Base-by-base conservation (phyloP, 1,140 invertebrate genomes). In the Monochamus saltuarius region DNA sequence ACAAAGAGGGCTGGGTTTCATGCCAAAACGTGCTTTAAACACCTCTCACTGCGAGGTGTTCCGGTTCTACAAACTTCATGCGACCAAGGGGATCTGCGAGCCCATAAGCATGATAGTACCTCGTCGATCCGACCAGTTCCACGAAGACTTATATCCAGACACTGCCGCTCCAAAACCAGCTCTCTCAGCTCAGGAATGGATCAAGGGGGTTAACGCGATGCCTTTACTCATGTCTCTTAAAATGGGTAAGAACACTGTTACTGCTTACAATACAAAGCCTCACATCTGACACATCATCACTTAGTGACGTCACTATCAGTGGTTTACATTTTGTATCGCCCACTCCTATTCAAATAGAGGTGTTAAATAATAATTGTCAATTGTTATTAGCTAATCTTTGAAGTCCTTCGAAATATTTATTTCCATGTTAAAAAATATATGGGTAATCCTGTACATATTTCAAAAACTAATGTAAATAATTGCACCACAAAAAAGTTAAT, bases 31-130 rank as follows among this genome's bases (percentile, higher is more conserved):
- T 66, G 95, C 94, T n/a, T 82, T 94, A 59, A 90, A 87, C 74
- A 88, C 89, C 8, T 77, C 80, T 6, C 80, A 81, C 10, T 96
- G 93, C 79, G 94, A 97, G 75, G 86, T 96, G 42, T 92, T 89
- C 73, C 84, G 93, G 55, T 96, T 97, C 80, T 97, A 91, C 78
- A 97, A 97, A 75, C 78, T 97, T 43, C 92, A 95, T 76, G 92
- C 93, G 0, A 91, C 89, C 34, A 87, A 91, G 58, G 87, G 88
- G 16, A 79, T 94, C 42, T 91, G 91, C 75, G 94, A 97, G 75
- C 93, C 94, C 14, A 89, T 97, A 62, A 90, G 92, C 4, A 96
- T 97, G 92, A 94, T 96, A 62, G 94, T 95, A 36, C 94, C 94
- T 4, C 80, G 94, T 67, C 95, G 83, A 67, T 83, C 80, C 14